These are phyloP conservation scores for Loripinus fragilis DNA, from an alignment of 2,888 invertebrate species.

Conservation along the genomic window DNA sequence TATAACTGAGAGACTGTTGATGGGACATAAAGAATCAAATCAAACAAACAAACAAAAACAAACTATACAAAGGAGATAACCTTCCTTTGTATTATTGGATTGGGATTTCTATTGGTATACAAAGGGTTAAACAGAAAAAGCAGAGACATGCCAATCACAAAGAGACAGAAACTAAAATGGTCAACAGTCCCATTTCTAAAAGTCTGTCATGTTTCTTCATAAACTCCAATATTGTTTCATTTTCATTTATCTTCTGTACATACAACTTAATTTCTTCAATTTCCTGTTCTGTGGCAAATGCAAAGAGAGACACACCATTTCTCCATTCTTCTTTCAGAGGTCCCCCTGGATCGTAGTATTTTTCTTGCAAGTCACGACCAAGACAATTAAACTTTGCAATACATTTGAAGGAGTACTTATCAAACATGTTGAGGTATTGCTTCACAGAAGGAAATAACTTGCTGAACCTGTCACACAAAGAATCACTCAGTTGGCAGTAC, in stretches of 20 bases:
- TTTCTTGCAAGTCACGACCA: neutral
- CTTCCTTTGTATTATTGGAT: too few species aligned
- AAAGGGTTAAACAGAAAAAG: too few species aligned
- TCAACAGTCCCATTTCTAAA: neutral
- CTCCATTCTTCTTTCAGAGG: conserved; percentile 32
- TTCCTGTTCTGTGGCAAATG: conserved; percentile 27
- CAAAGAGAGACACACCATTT: conserved; percentile 2
- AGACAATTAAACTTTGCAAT: conserved; percentile 20
- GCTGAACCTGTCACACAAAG: conserved; percentile 9
- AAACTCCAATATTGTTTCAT: conserved; percentile 22
- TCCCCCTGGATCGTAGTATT: conserved; percentile 19
- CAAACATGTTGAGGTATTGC: conserved; percentile 7
- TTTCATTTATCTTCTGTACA: conserved; percentile 17
- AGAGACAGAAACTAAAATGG: conserved; percentile 23
- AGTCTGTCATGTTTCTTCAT: conserved; percentile 15
- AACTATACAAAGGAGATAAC: too few species aligned
- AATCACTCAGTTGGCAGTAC: conserved; percentile 15
- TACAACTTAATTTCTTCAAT: conserved; percentile 3
- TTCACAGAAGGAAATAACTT: conserved; percentile 7
- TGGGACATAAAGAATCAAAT: too few species aligned
- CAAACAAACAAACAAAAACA: too few species aligned
- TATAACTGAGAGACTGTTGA: too few species aligned
- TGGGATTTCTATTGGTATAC: too few species aligned
- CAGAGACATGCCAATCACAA: neutral
- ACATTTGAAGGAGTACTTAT: neutral